phyloP scores from a whole-genome alignment of 2,113 vertebrate species.

The Tragelaphus strepsiceros region DNA sequence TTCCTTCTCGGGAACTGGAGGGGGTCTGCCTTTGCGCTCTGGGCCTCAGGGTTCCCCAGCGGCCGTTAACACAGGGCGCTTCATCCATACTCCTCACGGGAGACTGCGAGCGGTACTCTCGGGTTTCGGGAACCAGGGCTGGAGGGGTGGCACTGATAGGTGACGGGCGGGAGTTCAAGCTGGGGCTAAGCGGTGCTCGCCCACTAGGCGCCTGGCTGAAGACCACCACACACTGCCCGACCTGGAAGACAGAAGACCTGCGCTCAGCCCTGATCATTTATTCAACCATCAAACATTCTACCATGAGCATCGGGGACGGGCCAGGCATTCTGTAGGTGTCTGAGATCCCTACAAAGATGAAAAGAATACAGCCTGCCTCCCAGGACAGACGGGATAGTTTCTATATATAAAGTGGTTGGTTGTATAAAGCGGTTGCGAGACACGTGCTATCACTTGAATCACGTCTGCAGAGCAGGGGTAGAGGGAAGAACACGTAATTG shows the following conservation, averaged over 20 bases:
- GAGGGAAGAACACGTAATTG: background rate
- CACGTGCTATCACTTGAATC: background rate
- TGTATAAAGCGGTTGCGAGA: background rate
- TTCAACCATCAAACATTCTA: background rate
- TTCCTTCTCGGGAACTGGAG: slow-evolving; percentile 87
- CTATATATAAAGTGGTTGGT: background rate
- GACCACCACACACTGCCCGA: slow-evolving; percentile 97
- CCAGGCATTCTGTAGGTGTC: background rate
- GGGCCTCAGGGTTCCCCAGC: slow-evolving; percentile 95
- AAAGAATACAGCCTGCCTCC: background rate
- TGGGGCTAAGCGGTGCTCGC: slow-evolving; percentile 95
- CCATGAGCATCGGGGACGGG: background rate
- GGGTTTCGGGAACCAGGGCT: slow-evolving; percentile 87
- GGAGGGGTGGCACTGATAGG: slow-evolving; percentile 96
- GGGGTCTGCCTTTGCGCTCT: slow-evolving; percentile 84
- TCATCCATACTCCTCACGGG: slow-evolving; percentile 90
- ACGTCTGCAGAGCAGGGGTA: background rate
- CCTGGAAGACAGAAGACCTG: slow-evolving; percentile 78
- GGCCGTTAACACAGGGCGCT: slow-evolving; percentile 95
- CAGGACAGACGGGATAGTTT: background rate
- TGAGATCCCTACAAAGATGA: background rate
- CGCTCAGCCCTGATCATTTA: background rate
- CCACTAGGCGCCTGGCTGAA: slow-evolving; percentile 98
- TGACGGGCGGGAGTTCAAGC: slow-evolving; percentile 95
- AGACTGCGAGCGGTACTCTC: slow-evolving; percentile 93